phyloP scores from a whole-genome alignment of 2,113 vertebrate genomes.

The Xiphophorus hellerii region DNA sequence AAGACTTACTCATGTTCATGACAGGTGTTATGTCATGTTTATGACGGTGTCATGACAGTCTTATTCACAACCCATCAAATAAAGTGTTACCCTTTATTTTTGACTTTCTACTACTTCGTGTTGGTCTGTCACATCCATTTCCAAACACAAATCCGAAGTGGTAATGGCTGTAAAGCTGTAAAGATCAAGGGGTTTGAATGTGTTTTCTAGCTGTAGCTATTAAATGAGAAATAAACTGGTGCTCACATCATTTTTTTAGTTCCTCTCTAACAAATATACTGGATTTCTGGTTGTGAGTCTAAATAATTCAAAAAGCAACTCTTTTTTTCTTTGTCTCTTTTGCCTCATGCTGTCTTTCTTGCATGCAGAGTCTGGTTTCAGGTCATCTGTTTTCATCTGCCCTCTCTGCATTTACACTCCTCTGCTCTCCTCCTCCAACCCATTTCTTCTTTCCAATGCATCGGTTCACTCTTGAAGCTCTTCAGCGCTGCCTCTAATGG shows the following conservation, averaged over 20 bases:
- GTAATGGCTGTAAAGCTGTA: not conserved
- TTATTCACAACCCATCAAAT: too few species aligned
- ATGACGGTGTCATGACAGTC: too few species aligned
- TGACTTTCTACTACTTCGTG: too few species aligned
- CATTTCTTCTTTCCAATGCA: slow-evolving; percentile 34
- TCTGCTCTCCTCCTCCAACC: slow-evolving; percentile 29
- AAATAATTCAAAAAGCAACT: slow-evolving; percentile 4
- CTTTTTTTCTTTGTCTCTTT: not conserved
- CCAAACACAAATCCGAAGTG: not conserved
- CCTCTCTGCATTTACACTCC: slow-evolving; percentile 25
- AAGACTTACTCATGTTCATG: too few species aligned
- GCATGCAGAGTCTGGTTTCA: slow-evolving; percentile 31
- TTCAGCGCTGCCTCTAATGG: slow-evolving; percentile 57
- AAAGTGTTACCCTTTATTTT: too few species aligned
- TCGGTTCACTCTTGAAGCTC: slow-evolving; percentile 33
- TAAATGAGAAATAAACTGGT: not conserved
- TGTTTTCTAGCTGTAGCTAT: not conserved
- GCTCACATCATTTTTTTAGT: not conserved
- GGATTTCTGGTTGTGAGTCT: not conserved
- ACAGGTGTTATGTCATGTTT: too few species aligned
- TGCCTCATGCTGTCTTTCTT: slow-evolving; percentile 4
- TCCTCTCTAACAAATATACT: not conserved
- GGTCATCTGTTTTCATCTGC: slow-evolving; percentile 38
- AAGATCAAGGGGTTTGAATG: not conserved
- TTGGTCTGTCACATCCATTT: not conserved